Evolutionary conservation across 2,888 invertebrate genomes (phyloP).

Genomic region (Xestia rhomboidea): DNA sequence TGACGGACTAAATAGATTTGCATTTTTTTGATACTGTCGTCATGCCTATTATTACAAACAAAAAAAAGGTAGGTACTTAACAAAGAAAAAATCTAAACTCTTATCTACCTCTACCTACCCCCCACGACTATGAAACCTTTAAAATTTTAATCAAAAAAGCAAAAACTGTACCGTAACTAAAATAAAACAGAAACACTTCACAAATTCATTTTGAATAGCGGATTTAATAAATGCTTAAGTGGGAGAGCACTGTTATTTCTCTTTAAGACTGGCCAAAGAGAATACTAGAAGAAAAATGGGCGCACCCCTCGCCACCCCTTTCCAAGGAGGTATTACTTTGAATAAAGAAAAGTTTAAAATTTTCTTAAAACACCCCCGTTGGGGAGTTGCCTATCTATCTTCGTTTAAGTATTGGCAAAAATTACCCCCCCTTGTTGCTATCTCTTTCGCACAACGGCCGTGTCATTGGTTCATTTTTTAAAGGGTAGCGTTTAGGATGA

Average conservation of each 20-base stretch:
- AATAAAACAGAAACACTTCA: conserved; percentile 80
- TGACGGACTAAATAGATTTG: too few relatives aligned
- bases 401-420: conserved; percentile 90
- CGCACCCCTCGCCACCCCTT: conserved; percentile 70
- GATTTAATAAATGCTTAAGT: conserved; percentile 89
- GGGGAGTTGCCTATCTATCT: conserved; percentile 87
- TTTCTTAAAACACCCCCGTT: conserved; percentile 84
- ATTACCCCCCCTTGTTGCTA: conserved; percentile 79
- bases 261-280: conserved; percentile 89
- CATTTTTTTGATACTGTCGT: too few relatives aligned
- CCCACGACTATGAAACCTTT: conserved; percentile 21
- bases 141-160: conserved; percentile 64
- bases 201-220: conserved; percentile 85
- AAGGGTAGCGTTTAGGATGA: conserved; percentile 70
- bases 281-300: conserved; percentile 87
- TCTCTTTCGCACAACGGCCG: conserved; percentile 78
- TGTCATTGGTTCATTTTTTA: conserved; percentile 85
- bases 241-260: conserved; percentile 84
- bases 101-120: not conserved
- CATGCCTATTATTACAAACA: too few relatives aligned
- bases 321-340: conserved; percentile 76
- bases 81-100: not conserved
- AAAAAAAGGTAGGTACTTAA: too few relatives aligned
- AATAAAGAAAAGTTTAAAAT: conserved; percentile 91
- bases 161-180: conserved; percentile 53